Base-by-base conservation (phyloP, 2,888 invertebrate genomes). In the Phaedon cochleariae region DNA sequence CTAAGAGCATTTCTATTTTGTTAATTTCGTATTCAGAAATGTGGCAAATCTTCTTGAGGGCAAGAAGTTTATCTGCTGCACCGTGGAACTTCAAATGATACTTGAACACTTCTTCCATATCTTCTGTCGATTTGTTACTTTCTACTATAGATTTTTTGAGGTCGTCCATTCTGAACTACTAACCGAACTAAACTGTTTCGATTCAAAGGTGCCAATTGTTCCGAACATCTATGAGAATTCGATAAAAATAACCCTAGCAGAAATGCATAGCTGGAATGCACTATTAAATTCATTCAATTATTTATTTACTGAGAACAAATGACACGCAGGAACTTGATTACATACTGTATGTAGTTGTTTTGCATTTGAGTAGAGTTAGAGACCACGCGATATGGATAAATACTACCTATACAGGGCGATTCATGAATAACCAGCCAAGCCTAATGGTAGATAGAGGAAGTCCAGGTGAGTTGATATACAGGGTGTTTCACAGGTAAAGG, bases 11-110 rank as follows among this genome's bases (percentile, higher is more conserved):
- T 65, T 76, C 75, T 18, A 76, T 48, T 48, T 73, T 71, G 68
- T 70, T 73, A 29, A 76, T 57, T 17, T 68, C 72, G 37, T 69
- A 71, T 63, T 76, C 76, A 0, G 74, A 73, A 12, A 74, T 74
- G 52, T 73, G 69, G 20, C 63, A 70, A 7, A 76, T 67, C 69
- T 76, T 76, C 54, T 71, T 75, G 31, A 69, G 73, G 12, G 72
- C 62, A 37, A 71, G 64, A 18, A 76, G 61, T 62, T 73, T 75
- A 51, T 76, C 75, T 15, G 18, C 49, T 17, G 72, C 71, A 69
- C 74, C 70, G 26, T 70, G 64, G 10, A 76, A 48, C 65, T 74
- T 76, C 21, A 75, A 51, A 41, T 66, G 69, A 57, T 76, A 76
- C 53, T 66, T 66, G 53, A 72, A 76, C 4, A 67, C 67, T 48